phyloP scores from a whole-genome alignment of 2,797 vertebrate species.

The Cyprinodon diabolis region DNA sequence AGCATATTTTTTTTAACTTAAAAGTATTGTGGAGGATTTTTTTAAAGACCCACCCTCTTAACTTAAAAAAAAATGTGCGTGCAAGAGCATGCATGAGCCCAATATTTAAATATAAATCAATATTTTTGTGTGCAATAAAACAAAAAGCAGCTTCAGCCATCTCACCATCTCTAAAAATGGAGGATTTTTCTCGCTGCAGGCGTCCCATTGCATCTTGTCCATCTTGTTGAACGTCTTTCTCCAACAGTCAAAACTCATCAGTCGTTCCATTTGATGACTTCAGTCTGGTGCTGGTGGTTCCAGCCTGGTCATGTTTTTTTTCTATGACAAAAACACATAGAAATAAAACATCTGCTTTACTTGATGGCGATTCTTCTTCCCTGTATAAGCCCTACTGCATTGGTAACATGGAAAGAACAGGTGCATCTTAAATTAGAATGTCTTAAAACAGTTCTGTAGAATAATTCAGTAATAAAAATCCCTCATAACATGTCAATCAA shows the following conservation, averaged over 20 bases:
- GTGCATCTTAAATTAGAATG: background rate
- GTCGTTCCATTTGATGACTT: constrained; percentile 13
- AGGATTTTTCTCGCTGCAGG: background rate
- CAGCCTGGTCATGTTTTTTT: constrained; percentile 7
- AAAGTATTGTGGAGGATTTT: no score
- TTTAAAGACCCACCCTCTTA: no score
- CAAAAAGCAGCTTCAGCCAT: background rate
- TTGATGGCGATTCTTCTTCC: no score
- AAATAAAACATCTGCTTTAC: background rate
- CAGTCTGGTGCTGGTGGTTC: constrained; percentile 51
- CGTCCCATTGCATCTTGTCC: background rate
- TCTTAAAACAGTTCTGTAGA: background rate
- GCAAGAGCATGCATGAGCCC: no score
- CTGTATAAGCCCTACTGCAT: background rate
- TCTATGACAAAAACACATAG: background rate
- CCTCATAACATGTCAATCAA: background rate
- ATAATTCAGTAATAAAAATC: background rate
- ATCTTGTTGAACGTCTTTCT: background rate
- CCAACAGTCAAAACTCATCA: background rate
- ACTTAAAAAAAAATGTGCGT: no score
- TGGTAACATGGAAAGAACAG: background rate
- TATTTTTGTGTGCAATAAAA: no score
- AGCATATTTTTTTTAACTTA: no score
- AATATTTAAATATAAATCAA: no score
- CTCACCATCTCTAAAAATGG: constrained; percentile 23